phyloP scores from a whole-genome alignment of 1,140 invertebrate genomes.

The Drosophila funebris region DNA sequence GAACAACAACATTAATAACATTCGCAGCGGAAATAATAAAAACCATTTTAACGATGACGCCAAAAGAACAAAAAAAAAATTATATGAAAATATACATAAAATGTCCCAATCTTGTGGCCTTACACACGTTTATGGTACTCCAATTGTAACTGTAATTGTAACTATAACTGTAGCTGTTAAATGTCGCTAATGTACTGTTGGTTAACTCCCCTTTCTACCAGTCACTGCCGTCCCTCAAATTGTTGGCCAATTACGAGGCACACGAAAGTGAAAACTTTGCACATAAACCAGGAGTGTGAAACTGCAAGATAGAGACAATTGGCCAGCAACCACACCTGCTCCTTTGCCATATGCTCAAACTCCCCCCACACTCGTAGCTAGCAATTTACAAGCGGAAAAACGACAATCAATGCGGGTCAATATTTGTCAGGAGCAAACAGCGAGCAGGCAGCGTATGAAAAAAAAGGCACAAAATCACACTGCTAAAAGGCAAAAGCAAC shows the following conservation, averaged over 20 bases:
- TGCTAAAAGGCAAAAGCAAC: slow-evolving; percentile 54
- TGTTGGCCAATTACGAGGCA: slow-evolving; percentile 41
- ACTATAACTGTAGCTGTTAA: slow-evolving; percentile 58
- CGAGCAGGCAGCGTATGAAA: slow-evolving; percentile 41
- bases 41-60: slow-evolving; percentile 74
- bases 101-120: slow-evolving; percentile 56
- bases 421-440: slow-evolving; percentile 79
- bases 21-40: slow-evolving; percentile 74
- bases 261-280: slow-evolving; percentile 48
- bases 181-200: slow-evolving; percentile 41
- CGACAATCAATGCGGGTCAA: slow-evolving; percentile 83
- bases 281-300: slow-evolving; percentile 41
- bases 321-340: background rate
- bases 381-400: slow-evolving; percentile 83
- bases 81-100: slow-evolving; percentile 61
- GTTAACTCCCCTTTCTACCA: background rate
- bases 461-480: slow-evolving; percentile 61
- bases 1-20: slow-evolving; percentile 75
- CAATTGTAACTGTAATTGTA: slow-evolving; percentile 8
- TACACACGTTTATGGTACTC: background rate
- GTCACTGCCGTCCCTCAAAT: background rate
- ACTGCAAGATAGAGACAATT: slow-evolving; percentile 33
- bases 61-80: slow-evolving; percentile 50
- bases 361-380: background rate
- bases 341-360: background rate